A percentile compares a stretch with the other conserved stretches of the same genome.
phyloP scores from a whole-genome alignment of 2,113 vertebrate species.

The Fregetta grallaria region DNA sequence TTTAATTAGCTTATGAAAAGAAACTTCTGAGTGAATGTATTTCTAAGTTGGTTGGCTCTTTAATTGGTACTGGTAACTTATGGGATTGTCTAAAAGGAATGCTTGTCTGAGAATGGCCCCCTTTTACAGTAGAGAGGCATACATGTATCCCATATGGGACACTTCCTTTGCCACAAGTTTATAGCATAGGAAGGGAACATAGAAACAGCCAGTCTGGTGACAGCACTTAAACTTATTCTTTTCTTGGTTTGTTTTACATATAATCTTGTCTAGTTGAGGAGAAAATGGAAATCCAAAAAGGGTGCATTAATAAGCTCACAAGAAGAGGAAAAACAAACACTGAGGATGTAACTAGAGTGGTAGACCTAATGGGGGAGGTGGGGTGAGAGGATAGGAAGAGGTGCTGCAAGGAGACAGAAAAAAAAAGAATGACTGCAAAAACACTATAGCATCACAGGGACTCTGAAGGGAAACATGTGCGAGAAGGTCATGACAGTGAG shows the following conservation, averaged over 20 bases:
- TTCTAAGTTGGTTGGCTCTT: not conserved
- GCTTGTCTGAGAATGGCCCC: fast-evolving
- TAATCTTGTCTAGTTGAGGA: not conserved
- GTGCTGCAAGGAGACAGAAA: not conserved
- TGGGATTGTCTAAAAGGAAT: not conserved
- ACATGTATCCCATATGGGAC: not conserved
- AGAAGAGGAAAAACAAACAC: not conserved
- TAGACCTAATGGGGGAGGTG: not conserved
- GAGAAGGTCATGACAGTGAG: not conserved
- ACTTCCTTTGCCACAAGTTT: not conserved
- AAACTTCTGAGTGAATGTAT: not conserved
- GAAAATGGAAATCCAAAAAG: not conserved
- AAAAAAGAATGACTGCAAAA: not conserved
- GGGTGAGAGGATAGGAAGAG: fast-evolving
- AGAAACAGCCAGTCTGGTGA: not conserved
- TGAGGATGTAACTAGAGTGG: not conserved
- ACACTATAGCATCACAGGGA: not conserved
- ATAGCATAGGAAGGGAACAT: not conserved
- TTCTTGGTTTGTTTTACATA: not conserved
- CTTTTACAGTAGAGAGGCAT: not conserved
- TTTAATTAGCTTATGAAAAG: not conserved
- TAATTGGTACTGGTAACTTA: not conserved
- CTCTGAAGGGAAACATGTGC: not conserved
- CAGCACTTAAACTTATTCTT: not conserved
- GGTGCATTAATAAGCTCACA: not conserved